These are phyloP conservation scores for Aradus depressus DNA, from an alignment of 2,888 invertebrate species.

Conservation along the genomic window DNA sequence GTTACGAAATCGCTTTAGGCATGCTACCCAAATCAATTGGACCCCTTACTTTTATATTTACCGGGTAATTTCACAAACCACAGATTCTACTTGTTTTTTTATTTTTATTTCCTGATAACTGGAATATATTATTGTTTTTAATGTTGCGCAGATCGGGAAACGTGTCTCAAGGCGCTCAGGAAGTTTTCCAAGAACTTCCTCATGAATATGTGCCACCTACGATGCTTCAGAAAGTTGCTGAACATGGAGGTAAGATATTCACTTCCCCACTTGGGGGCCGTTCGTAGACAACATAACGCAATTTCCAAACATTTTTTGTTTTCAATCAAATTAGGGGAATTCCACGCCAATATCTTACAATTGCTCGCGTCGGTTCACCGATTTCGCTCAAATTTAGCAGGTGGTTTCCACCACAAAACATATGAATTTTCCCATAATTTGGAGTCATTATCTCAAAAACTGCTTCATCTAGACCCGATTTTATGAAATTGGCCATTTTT, in stretches of 20 bases:
- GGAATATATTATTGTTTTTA: neutral
- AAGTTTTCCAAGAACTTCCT: conserved; percentile 92
- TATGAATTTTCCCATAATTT: too few species aligned
- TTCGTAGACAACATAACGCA: too few species aligned
- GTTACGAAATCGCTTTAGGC: conserved; percentile 89
- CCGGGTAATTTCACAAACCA: conserved; percentile 49
- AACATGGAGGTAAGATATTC: conserved; percentile 74
- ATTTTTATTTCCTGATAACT: neutral
- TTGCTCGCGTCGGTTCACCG: too few species aligned
- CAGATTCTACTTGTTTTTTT: neutral
- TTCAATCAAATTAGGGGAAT: too few species aligned
- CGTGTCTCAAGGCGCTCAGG: conserved; percentile 59
- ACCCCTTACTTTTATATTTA: conserved; percentile 93
- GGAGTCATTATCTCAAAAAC: too few species aligned
- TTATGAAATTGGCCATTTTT: too few species aligned
- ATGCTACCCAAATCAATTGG: conserved; percentile 98
- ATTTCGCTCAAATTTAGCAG: too few species aligned
- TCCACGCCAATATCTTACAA: too few species aligned
- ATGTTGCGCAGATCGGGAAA: conserved; percentile 38
- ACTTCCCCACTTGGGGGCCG: neutral
- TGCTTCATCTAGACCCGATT: too few species aligned
- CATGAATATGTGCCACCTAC: conserved; percentile 95
- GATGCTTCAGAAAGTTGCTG: conserved; percentile 86
- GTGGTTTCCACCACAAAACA: too few species aligned
- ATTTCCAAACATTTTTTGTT: too few species aligned